These are phyloP conservation scores for Polypterus senegalus DNA, from an alignment of 2,113 vertebrate species.

Conservation along the genomic window DNA sequence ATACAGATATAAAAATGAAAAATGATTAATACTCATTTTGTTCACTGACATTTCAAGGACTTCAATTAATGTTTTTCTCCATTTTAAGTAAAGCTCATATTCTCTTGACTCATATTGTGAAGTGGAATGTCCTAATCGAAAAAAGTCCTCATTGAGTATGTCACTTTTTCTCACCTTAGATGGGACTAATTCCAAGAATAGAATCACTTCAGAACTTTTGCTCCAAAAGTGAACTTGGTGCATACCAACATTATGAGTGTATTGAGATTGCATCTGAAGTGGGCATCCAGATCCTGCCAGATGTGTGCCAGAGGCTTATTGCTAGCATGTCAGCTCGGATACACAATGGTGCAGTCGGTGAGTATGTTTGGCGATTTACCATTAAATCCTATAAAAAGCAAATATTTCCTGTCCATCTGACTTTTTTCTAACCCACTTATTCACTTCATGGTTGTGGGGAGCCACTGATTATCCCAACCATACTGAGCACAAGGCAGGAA, in stretches of 20 bases:
- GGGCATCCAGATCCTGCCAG: conserved; percentile 33
- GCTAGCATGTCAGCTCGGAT: conserved; percentile 63
- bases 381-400: too few species aligned
- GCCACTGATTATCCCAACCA: too few species aligned
- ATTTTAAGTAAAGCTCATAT: too few species aligned
- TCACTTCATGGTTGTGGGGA: not conserved
- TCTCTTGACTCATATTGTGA: too few species aligned
- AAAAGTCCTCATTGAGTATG: too few species aligned
- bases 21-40: too few species aligned
- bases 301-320: conserved; percentile 46
- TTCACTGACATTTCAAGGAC: too few species aligned
- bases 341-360: conserved; percentile 56
- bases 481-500: too few species aligned
- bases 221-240: conserved; percentile 44
- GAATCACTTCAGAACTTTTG: conserved; percentile 54
- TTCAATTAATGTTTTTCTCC: too few species aligned
- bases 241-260: conserved; percentile 54
- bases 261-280: conserved; percentile 43
- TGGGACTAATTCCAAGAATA: conserved; percentile 64
- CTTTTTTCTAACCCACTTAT: not conserved
- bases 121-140: too few species aligned
- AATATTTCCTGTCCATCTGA: too few species aligned
- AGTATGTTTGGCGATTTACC: conserved; percentile 25
- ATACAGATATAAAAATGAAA: too few species aligned
- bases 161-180: conserved; percentile 30